Evolutionary conservation across 2,888 invertebrate genomes (phyloP), one percentile per base, ranked within the genome.

Genomic region (Oscheius sp.): DNA sequence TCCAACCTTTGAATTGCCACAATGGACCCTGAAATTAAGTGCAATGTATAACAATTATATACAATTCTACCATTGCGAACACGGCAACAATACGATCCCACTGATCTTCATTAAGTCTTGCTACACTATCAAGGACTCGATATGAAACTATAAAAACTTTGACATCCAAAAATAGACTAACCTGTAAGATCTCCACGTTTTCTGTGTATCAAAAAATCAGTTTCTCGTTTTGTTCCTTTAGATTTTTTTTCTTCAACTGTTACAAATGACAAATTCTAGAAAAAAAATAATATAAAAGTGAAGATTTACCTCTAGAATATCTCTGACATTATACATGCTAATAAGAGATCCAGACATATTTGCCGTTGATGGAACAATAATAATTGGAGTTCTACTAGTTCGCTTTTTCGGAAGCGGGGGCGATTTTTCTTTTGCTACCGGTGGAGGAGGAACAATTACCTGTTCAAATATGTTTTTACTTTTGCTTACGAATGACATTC

Each of bases 41-140:
- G n/a, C 17, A 3, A n/a, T 55, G n/a, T 10, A 34, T 6, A 10
- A 20, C 5, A 4, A 55, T 33, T 3, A 55, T 42, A 52, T 39
- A 20, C 20, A 58, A 23, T 42, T 25, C 25, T 12, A 77, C 81
- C 75, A 78, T 78, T 0, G 96, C 97, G 88, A 98, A 98, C 0
- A 98, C 97, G 0, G 94, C 97, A 0, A 98, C 97, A 1, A 98
- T 97, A 67, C 98, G 90, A 81, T 96, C 95, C 97, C 98, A 98
- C 86, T 98, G 98, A 29, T 94, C 93, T 2, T 92, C 91, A 0
- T 92, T 91, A 57, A 98, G 89, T 87, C 96, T 93, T 39, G 92
- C 91, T 0, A 96, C 95, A 89, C 96, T 96, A 87, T 98, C 98
- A 45, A 98, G 93, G 1, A 98, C 92, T 63, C 96, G 91, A 82